Conservation (phyloP, 2,797 vertebrate genomes). For the Fistularia commersonii region DNA sequence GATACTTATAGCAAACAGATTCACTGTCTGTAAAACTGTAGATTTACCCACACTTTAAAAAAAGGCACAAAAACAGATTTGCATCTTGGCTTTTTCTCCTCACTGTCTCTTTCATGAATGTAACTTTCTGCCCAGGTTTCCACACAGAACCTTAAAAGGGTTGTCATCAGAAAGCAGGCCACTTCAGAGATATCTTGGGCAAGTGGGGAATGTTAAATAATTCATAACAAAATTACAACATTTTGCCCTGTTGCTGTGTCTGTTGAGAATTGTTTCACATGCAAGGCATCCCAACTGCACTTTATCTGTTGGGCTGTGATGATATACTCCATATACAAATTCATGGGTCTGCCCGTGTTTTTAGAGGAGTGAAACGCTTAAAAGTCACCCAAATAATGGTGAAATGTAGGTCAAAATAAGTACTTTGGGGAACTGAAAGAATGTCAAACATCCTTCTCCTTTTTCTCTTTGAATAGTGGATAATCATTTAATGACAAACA, state of each 20-base stretch:
- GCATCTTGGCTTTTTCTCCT: constrained; percentile 15
- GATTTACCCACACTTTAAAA: constrained; percentile 19
- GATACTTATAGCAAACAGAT: constrained; percentile 31
- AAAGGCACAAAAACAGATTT: constrained; percentile 3
- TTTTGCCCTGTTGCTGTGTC: constrained; percentile 36
- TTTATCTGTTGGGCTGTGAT: constrained; percentile 11
- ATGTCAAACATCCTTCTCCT: no score
- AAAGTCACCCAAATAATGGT: no score
- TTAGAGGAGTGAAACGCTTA: no score
- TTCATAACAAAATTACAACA: constrained; percentile 50
- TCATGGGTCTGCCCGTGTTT: no score
- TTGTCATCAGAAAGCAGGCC: constrained; percentile 45
- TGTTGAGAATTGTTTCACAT: constrained; percentile 31
- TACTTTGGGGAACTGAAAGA: no score
- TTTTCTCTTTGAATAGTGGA: no score
- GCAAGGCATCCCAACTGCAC: constrained; percentile 14
- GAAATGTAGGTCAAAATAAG: no score
- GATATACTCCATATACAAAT: no score
- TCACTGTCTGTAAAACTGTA: constrained; percentile 12
- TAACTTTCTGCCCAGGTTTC: constrained; percentile 38
- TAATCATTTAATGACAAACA: no score
- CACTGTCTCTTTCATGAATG: constrained; percentile 21
- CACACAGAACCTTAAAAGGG: constrained; percentile 37
- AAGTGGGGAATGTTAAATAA: constrained; percentile 54
- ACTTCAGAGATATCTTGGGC: constrained; percentile 47